Evolutionary conservation across 1,140 invertebrate genomes (phyloP).

Genomic region (Gonatopus flavifemur): DNA sequence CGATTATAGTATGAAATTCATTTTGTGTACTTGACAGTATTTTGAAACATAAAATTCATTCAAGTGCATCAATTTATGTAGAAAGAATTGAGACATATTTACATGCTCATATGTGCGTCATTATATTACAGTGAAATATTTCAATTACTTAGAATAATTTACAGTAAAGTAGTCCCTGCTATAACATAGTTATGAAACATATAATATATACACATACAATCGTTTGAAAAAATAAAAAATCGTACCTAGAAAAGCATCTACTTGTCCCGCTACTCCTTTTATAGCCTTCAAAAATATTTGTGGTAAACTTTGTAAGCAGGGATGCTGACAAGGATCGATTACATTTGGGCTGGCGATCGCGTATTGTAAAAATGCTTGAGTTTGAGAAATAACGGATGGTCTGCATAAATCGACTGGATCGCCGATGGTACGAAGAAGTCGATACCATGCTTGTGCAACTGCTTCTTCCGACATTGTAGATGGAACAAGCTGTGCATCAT

Average conservation of each 20-base stretch:
- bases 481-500: constrained; percentile 80
- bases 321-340: constrained; percentile 87
- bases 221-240: neutral
- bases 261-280: constrained; percentile 87
- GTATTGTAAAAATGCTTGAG: constrained; percentile 79
- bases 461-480: constrained; percentile 83
- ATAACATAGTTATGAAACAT: too few relatives aligned
- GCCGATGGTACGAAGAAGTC: constrained; percentile 88
- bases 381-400: constrained; percentile 82
- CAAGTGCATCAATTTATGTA: too few relatives aligned
- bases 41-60: too few relatives aligned
- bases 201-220: neutral
- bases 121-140: too few relatives aligned
- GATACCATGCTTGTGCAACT: constrained; percentile 92
- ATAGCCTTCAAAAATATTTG: constrained; percentile 92
- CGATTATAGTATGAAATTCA: too few relatives aligned
- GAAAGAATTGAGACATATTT: too few relatives aligned
- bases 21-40: too few relatives aligned
- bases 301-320: constrained; percentile 83
- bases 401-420: constrained; percentile 92
- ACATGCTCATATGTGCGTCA: too few relatives aligned
- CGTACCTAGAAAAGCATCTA: constrained; percentile 94
- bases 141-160: too few relatives aligned
- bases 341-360: constrained; percentile 71
- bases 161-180: too few relatives aligned